Percentiles rank a stretch among this genome's conserved stretches.
phyloP scores from a whole-genome alignment of 1,140 invertebrate genomes.

The Cardiocondyla obscurior region DNA sequence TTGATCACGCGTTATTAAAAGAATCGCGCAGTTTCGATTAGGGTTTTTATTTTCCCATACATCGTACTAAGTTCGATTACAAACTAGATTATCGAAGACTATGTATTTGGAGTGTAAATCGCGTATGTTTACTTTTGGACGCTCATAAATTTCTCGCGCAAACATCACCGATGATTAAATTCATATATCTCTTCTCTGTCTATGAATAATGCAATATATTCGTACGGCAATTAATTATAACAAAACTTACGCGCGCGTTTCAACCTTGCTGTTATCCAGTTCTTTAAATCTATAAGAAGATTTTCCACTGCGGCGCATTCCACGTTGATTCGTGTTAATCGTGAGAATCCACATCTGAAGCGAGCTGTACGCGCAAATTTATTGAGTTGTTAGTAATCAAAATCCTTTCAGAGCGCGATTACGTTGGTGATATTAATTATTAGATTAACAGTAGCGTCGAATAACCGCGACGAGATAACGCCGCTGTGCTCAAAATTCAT shows the following conservation, averaged over 20 bases:
- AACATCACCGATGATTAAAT: not conserved
- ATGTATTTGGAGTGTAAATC: not conserved
- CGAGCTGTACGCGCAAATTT: conserved; percentile 3
- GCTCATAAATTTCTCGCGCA: not conserved
- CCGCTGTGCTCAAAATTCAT: not conserved
- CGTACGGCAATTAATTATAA: conserved; percentile 6
- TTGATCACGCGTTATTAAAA: not conserved
- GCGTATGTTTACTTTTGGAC: not conserved
- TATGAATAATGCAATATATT: conserved; percentile 1
- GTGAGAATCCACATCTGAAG: not conserved
- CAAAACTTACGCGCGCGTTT: not conserved
- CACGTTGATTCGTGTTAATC: conserved; percentile 11
- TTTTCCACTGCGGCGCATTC: not conserved
- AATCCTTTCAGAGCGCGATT: conserved; percentile 11
- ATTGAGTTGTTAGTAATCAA: conserved; percentile 3
- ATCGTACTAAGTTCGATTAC: not conserved
- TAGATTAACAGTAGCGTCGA: not conserved
- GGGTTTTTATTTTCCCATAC: not conserved
- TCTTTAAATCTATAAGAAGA: not conserved
- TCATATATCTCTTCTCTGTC: not conserved
- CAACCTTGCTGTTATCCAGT: not conserved
- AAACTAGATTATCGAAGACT: not conserved
- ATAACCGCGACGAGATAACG: not conserved
- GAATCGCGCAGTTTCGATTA: not conserved
- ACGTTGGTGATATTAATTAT: conserved; percentile 16